phyloP scores from a whole-genome alignment of 2,888 invertebrate genomes.

The Orchestes rusci region DNA sequence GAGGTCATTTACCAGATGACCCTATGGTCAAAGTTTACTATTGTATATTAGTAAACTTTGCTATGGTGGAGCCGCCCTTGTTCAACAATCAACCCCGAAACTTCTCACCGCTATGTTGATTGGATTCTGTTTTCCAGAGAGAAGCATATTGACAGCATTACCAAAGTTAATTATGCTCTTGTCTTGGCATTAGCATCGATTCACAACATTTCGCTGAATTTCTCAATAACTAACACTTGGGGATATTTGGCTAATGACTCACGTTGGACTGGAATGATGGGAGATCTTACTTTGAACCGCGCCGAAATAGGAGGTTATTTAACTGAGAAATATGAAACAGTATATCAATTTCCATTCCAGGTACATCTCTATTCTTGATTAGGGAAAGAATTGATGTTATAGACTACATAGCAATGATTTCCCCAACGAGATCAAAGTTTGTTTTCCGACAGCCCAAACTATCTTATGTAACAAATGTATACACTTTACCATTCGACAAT shows the following conservation, averaged over 20 bases:
- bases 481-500: conserved; percentile 57
- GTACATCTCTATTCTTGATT: conserved; percentile 59
- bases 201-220: conserved; percentile 51
- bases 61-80: no score
- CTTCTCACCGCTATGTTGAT: no score
- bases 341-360: conserved; percentile 37
- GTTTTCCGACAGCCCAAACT: conserved; percentile 66
- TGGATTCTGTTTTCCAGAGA: no score
- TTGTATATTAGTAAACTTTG: no score
- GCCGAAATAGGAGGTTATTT: conserved; percentile 57
- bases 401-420: conserved; percentile 61
- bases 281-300: conserved; percentile 50
- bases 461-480: conserved; percentile 64
- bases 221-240: conserved; percentile 52
- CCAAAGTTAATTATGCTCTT: conserved; percentile 56
- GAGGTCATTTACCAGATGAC: no score
- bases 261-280: conserved; percentile 60
- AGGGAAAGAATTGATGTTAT: conserved; percentile 54
- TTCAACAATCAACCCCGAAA: no score
- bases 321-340: no score
- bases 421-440: conserved; percentile 60
- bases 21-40: no score
- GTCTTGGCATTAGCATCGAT: conserved; percentile 52
- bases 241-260: conserved; percentile 52
- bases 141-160: conserved; percentile 52